Base-by-base conservation (phyloP, 1,140 invertebrate species). In the Temnothorax longispinosus region DNA sequence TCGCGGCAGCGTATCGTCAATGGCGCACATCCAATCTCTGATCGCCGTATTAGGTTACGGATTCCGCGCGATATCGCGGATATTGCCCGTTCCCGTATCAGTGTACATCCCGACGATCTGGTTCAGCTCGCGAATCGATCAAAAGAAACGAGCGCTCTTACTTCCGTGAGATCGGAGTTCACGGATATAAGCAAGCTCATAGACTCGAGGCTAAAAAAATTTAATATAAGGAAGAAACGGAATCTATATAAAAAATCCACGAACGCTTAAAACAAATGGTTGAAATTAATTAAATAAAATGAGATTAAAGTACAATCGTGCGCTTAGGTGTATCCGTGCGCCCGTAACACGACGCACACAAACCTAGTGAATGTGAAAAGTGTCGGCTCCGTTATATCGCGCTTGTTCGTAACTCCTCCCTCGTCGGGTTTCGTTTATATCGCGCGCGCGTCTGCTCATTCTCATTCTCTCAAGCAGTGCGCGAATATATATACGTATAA, bases 381-480 rank as follows among this genome's bases (percentile, higher is more conserved):
- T 84, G 80, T 75, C 69, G 80, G 80, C 18, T 84, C 58, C 18
- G 80, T 75, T 74, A 74, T 84, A 84, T 84, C 80, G 69, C 80
- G 80, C 80, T 84, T 84, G 80, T 84, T 84, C 69, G 69, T 84
- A 84, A 74, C 69, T 84, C 80, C 80, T 84, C 80, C 69, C 69
- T 50, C 54, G 80, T 84, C 69, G 41, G 54, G 27, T 81, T 69
- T 80, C 47, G 80, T 82, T 69, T 84, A 84, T 84, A 84, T 80
- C 60, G 47, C 50, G 52, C 75, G 52, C 75, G 18, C 27, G 80
- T 41, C 58, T 27, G 69, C 32, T 74, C 69, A 75, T 74, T 75
- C 80, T 74, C 80, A 60, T 60, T 82, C 80, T 84, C 32, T 74
- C 54, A 38, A 74, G 69, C 80, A 75, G 69, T 69, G 64, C 47